Evolutionary conservation across 1,140 invertebrate genomes (phyloP).

Genomic region (Drusus annulatus): DNA sequence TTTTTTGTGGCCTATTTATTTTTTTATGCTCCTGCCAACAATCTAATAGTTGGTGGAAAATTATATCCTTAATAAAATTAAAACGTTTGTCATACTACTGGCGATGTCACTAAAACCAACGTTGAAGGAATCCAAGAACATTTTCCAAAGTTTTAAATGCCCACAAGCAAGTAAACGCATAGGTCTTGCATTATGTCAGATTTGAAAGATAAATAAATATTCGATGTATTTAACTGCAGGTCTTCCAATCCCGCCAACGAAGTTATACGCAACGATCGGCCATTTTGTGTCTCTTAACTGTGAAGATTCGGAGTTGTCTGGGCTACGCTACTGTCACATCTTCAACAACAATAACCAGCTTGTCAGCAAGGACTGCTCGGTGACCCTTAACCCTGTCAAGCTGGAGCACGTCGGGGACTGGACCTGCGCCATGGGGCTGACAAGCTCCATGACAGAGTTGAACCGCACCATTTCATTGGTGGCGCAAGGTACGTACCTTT

Average conservation of each 20-base stretch:
- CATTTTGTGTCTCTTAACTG: conserved; percentile 40
- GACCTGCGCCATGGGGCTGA: conserved; percentile 46
- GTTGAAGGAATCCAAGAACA: too few species aligned
- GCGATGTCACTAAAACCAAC: too few species aligned
- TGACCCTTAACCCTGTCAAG: conserved; percentile 42
- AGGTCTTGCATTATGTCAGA: too few species aligned
- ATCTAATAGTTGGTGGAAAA: too few species aligned
- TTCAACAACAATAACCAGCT: conserved; percentile 31
- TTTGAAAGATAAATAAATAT: too few species aligned
- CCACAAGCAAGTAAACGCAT: too few species aligned
- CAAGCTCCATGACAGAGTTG: conserved; percentile 43
- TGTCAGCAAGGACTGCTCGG: conserved; percentile 21
- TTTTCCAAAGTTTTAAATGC: too few species aligned
- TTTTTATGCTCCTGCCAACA: too few species aligned
- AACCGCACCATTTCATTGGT: conserved; percentile 36
- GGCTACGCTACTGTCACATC: conserved; percentile 46
- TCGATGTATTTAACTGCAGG: not conserved
- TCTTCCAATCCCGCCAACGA: not conserved
- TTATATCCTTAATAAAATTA: too few species aligned
- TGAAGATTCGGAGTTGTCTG: not conserved
- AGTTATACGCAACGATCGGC: conserved; percentile 18
- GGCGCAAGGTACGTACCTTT: conserved; percentile 5
- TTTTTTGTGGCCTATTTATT: too few species aligned
- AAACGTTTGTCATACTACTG: too few species aligned
- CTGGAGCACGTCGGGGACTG: conserved; percentile 44